Base-by-base conservation (phyloP, 2,113 vertebrate genomes). In the Urocitellus parryii region DNA sequence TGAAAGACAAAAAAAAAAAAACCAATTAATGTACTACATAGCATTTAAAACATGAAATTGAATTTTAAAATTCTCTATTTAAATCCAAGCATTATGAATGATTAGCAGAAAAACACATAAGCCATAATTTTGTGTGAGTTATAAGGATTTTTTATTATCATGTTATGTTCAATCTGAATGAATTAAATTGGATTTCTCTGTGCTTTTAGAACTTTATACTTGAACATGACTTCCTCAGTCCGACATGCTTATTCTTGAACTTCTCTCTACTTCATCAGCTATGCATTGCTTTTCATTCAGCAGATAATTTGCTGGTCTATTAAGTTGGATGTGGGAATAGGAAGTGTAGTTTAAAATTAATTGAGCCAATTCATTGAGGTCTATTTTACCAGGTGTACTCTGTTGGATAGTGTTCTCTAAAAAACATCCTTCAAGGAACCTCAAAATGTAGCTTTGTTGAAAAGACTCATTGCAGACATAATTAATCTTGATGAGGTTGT, bases 101-200 rank as follows among this genome's bases (percentile, higher is more conserved):
- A 48, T 61, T 22, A 93, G 70, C n/a, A 78, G 20, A 88, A 34
- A 85, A 86, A 58, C 77, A 82, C 2, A 63, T 58, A 68, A 29
- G 13, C 45, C 14, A 61, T 90, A 29, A 53, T 96, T 91, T 91
- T 91, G 8, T 85, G 6, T 82, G 4, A 88, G 9, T 88, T n/a
- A 34, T 67, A 83, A 39, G 27, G 18, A 86, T 39, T 73, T 94
- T 83, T 94, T 94, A 58, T 67, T 56, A 58, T 61, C 5, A 45
- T 61, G 24, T 48, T 29, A 39, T 67, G 58, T 10, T 91, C 95
- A 70, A 37, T 53, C 45, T 82, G 91, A 93, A 91, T 95, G 58
- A 93, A 27, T 85, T 91, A 13, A 51, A 14, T 67, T 91, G 85
- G 53, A 88, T 84, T 92, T 85, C 48, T 96, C 2, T 58, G 18